Percentiles rank a stretch among this genome's conserved stretches.
These are phyloP conservation scores for Teleopsis dalmanni DNA, from an alignment of 1,140 invertebrate species.

Conservation along the genomic window DNA sequence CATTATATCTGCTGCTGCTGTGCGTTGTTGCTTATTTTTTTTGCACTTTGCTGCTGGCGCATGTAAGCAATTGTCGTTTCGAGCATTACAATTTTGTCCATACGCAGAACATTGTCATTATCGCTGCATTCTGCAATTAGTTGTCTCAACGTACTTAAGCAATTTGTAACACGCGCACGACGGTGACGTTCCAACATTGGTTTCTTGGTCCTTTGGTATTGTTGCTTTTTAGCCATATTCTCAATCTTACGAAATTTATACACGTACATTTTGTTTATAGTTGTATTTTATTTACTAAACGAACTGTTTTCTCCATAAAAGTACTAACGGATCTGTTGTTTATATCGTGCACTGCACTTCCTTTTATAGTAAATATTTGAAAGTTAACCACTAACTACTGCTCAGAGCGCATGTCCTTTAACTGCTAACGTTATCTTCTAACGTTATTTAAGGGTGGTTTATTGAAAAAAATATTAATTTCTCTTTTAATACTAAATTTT, in stretches of 20 bases:
- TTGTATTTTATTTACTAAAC: constrained; percentile 7
- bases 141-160: constrained; percentile 86
- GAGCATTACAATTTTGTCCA: constrained; percentile 95
- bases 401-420: too few relatives aligned
- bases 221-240: constrained; percentile 62
- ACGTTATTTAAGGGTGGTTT: too few relatives aligned
- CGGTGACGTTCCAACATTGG: constrained; percentile 91
- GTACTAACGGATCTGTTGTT: constrained; percentile 31
- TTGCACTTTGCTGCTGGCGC: constrained; percentile 60
- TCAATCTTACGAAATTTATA: too few relatives aligned
- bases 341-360: too few relatives aligned
- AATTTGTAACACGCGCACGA: constrained; percentile 88
- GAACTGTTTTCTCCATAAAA: constrained; percentile 9
- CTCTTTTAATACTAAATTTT: too few relatives aligned
- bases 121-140: constrained; percentile 82
- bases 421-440: too few relatives aligned
- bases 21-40: constrained; percentile 48
- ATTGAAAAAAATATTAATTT: too few relatives aligned
- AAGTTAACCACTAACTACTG: too few relatives aligned
- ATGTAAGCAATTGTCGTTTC: constrained; percentile 92
- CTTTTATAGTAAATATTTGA: too few relatives aligned
- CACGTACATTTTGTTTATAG: constrained; percentile 4
- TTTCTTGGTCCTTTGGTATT: constrained; percentile 91
- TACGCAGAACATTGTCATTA: constrained; percentile 81
- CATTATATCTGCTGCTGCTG: constrained; percentile 18